Evolutionary conservation across 2,888 invertebrate species (phyloP).

Genomic region (Aelia acuminata): DNA sequence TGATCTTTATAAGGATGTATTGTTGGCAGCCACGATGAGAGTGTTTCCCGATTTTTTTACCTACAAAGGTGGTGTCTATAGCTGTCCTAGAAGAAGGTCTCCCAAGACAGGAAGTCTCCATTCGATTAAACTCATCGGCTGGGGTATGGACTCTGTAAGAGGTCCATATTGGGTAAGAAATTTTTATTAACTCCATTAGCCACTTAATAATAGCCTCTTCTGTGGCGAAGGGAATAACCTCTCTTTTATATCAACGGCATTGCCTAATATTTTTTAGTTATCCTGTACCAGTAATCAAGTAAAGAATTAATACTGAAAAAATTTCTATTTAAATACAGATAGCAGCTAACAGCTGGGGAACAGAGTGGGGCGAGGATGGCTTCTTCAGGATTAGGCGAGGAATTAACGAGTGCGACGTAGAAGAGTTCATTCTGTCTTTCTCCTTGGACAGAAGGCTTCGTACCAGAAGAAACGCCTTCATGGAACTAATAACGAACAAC

Average conservation of each 20-base stretch:
- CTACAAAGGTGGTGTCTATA: slow-evolving; percentile 89
- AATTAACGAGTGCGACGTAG: slow-evolving; percentile 89
- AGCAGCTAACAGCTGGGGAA: slow-evolving; percentile 95
- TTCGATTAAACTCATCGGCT: slow-evolving; percentile 92
- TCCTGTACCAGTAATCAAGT: too few relatives aligned
- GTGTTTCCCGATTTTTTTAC: slow-evolving; percentile 94
- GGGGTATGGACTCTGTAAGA: slow-evolving; percentile 82
- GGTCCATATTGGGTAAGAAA: slow-evolving; percentile 85
- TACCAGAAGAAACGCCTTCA: not conserved
- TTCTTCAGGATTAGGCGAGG: slow-evolving; percentile 90
- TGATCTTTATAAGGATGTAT: not conserved
- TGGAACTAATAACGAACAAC: not conserved
- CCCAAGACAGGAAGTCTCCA: slow-evolving; percentile 77
- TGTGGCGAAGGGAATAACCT: too few relatives aligned
- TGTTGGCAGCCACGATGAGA: slow-evolving; percentile 83
- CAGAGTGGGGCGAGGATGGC: slow-evolving; percentile 91
- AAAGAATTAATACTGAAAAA: too few relatives aligned
- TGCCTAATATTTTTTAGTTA: too few relatives aligned
- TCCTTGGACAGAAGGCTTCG: not conserved
- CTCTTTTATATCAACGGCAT: too few relatives aligned
- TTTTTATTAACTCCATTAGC: too few relatives aligned
- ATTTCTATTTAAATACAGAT: slow-evolving; percentile 74
- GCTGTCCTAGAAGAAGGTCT: slow-evolving; percentile 69
- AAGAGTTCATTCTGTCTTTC: slow-evolving; percentile 81
- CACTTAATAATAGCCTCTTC: too few relatives aligned